Evolutionary conservation across 2,797 vertebrate species (phyloP), one percentile per base, ranked within the genome.

Genomic region (Rallus crepitans): DNA sequence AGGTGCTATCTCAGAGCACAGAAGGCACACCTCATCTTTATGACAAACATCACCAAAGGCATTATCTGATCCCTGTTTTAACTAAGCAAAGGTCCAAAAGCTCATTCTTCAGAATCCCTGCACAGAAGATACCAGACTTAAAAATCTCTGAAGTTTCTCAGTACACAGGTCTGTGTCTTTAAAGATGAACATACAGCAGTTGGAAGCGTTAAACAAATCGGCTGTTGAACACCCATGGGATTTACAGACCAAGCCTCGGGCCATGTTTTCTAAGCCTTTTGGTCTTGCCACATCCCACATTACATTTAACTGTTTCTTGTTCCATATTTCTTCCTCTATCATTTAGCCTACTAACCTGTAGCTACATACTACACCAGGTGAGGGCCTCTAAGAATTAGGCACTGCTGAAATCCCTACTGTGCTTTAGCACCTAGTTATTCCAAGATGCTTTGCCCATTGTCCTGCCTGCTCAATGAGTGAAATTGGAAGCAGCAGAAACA

Each of bases 401-500:
- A 84, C 11, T 87, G 52, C 66, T 60, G 64, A 82, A 95, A 82
- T 42, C 35, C 14, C 40, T 23, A 0, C 25, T 2, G 2, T 68
- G 53, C 40, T 91, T 83, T 55, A 90, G 65, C 30, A 63, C 20
- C 33, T 65, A 19, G 27, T 83, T 86, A 75, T 23, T 64, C 24
- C 13, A 60, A 35, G 14, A 45, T 28, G 55, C 60, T 85, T 82
- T 85, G 72, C 39, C 59, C 31, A 21, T 53, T 71, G 61, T 71
- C 76, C 72, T 91, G n/a, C 30, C 23, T 52, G 55, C 72, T 79
- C 57, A 86, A 88, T 42, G 31, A 90, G 53, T 35, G 42, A 63
- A 78, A 90, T 1, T 76, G 20, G 87, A 86, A 95, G 59, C n/a
- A 79, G 59, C 35, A 95, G 63, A 93, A 86, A 37, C n/a, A 64